phyloP scores from a whole-genome alignment of 2,113 vertebrate species.

The Oncorhynchus kisutch region DNA sequence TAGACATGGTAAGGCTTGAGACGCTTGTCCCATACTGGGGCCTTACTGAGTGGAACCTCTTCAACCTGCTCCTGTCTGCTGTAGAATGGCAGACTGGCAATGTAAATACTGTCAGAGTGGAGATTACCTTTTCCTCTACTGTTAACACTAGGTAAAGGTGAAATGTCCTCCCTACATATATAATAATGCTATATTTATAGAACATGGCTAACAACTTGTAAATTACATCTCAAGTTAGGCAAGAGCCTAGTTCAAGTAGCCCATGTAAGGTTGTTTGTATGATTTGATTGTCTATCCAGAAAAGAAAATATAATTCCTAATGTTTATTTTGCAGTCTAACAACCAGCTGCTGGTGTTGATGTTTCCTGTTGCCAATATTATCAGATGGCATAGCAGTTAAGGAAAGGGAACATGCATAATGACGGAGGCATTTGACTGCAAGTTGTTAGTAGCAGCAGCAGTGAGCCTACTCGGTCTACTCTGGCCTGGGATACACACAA shows the following conservation, averaged over 20 bases:
- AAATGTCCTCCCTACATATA: not conserved
- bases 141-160: not conserved
- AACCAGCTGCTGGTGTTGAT: slow-evolving; percentile 48
- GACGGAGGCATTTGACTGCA: slow-evolving; percentile 65
- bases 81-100: not conserved
- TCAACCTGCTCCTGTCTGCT: not conserved
- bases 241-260: not conserved
- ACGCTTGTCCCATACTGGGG: not conserved
- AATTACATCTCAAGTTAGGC: not conserved
- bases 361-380: slow-evolving; percentile 48
- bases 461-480: slow-evolving; percentile 64
- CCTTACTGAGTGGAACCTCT: not conserved
- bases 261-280: not conserved
- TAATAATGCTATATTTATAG: not conserved
- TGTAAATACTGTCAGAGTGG: not conserved
- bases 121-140: too few relatives aligned
- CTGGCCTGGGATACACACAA: slow-evolving; percentile 59
- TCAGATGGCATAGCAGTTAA: slow-evolving; percentile 47
- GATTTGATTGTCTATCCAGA: slow-evolving; percentile 2
- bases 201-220: not conserved
- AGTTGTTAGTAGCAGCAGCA: slow-evolving; percentile 49
- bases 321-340: not conserved
- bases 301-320: slow-evolving; percentile 32
- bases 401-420: slow-evolving; percentile 48
- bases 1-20: slow-evolving; percentile 90